Base-by-base conservation (phyloP, 2,888 invertebrate genomes). In the Dione juno region DNA sequence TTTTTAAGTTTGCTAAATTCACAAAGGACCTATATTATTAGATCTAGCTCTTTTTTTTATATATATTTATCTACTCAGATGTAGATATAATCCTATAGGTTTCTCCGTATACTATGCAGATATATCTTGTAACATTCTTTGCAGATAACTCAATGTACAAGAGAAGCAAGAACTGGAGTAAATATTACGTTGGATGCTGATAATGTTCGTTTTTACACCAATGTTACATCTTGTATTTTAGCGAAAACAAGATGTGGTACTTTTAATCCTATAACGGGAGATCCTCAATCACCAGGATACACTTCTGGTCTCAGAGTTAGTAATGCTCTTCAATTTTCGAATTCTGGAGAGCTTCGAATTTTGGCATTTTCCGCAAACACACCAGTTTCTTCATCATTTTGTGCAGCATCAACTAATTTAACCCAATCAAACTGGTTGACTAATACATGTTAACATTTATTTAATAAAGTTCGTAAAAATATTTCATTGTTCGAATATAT, bases 201-300 rank as follows among this genome's bases (percentile, higher is more conserved):
- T 74, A 94, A 94, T 78, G 86, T 94, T n/a, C 81, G 87, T 43
- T 94, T 94, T 78, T 95, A 89, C 79, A 94, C 93, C 40, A 95
- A 96, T 80, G 94, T 95, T 43, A 95, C 95, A 3, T 94, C 95
- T 11, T 95, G 95, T 80, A 93, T 96, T 72, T 83, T 96, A 70
- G 95, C 95, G 0, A 94, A 94, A 79, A 86, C 95, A 1, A 91
- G 95, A 67, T 96, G 95, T 84, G 92, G 94, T 59, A 85, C 89
- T 1, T 94, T 90, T 80, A 95, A 95, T 82, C 95, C 95, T 3
- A 95, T 95, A 67, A 95, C 95, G 1, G 95, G 95, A 14, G 94
- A 94, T 70, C 84, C 94, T 3, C 95, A 95, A 84, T 90, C 93
- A 48, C 94, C 94, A 40, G 90, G 90, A 5, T 88, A 92, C 68